Evolutionary conservation across 1,140 invertebrate species (phyloP), one percentile per base, ranked within the genome.

Genomic region (Drosophila kepulauana): DNA sequence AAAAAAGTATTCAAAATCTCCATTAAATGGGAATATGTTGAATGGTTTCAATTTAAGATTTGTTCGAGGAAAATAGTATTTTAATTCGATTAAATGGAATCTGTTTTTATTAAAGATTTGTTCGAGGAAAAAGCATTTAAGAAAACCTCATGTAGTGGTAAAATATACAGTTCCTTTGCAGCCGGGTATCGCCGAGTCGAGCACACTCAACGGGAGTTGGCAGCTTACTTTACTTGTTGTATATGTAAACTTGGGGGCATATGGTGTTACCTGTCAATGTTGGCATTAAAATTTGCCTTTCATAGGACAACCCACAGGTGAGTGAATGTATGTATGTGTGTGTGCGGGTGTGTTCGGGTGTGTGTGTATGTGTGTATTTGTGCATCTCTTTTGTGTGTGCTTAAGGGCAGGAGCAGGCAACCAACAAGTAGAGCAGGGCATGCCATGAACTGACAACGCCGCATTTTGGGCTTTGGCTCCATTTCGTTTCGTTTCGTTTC

Each of bases 281-380:
- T 87, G 80, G 84, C 84, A 88, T 88, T 88, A 88, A 81, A 88
- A 88, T 88, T 88, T 88, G 80, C 84, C 78, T 88, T 88, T 84
- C 74, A 87, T 81, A 70, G 73, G 69, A 87, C 61, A 67, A 76
- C 72, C 70, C 76, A 79, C 80, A 82, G 63, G 66, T 74, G 64
- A 46, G 49, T 38, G 20, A 35, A 13, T 16, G 35, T 35, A 6
- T 49, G 28, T 30, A 45, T 52, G 33, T 45, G 45, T 13, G 10
- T 45, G 10, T 25, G 20, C 2, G 20, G 0, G 20, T 3, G 20
- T 25, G 20, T 25, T 3, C 2, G 20, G 20, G 2, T 25, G 20
- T 25, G 20, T 25, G 20, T 25, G 20, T 25, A 0, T 25, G 20
- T 25, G 3, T 25, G 20, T 25, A 25, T 25, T 25, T 33, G 76